Base-by-base conservation (phyloP, 1,140 invertebrate species). In the Calycopis cecrops region DNA sequence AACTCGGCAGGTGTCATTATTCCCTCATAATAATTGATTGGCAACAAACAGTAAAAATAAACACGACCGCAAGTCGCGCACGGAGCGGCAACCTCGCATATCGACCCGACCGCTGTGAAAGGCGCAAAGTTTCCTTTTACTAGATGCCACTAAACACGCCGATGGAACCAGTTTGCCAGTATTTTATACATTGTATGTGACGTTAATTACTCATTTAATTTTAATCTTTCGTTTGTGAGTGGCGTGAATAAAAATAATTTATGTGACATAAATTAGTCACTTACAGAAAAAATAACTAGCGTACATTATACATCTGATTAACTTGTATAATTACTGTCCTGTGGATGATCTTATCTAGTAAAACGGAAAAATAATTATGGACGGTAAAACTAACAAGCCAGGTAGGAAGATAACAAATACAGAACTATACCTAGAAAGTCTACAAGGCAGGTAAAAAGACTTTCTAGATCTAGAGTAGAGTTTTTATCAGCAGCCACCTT, bases 41-140 rank as follows among this genome's bases (percentile, higher is more conserved):
- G 71, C 71, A 77, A 77, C 72, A 82, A 80, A 68, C 60, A 70
- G 67, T 78, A 79, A 82, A 79, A 79, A 77, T 79, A 82, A 79
- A 78, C 72, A 77, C 51, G 55, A 56, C 55, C 52, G 62, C 55
- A 67, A 62, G 57, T 38, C 34, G 28, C 17, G 57, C 52, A 57
- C 62, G 57, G 56, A 62, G 62, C 62, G 66, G 67, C 68, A 69
- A 71, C 68, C 62, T 59, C 69, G 66, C 71, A 18, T 51, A 71
- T 71, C 69, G 67, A 72, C 67, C 69, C 38, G 48, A 16, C 56
- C 53, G 57, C 37, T 49, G 55, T 67, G 68, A 65, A 67, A 70
- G 67, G 60, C 53, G 55, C 65, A 60, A 65, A 64, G 64, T 61
- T 59, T 55, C 59, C 60, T 60, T 62, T 59, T 62, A 59, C 62